Percentiles rank a stretch among this genome's conserved stretches.
phyloP scores from a whole-genome alignment of 2,113 vertebrate genomes.

The Laticauda laticaudata region DNA sequence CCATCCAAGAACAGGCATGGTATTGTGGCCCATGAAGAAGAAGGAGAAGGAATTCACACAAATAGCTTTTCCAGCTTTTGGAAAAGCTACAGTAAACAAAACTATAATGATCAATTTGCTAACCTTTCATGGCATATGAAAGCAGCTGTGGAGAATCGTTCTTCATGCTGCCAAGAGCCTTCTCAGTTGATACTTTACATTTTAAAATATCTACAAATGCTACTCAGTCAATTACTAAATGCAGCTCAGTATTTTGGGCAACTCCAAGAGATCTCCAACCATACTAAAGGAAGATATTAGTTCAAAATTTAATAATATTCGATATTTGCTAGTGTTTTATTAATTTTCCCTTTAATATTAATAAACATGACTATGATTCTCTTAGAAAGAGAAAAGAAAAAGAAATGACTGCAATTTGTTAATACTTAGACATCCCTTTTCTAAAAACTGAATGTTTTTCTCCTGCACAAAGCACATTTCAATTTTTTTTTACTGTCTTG shows the following conservation, averaged over 20 bases:
- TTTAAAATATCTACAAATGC: neutral
- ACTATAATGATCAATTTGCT: neutral
- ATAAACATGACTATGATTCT: neutral
- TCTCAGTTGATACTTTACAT: neutral
- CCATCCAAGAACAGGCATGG: neutral
- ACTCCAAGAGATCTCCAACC: neutral
- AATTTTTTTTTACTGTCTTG: conserved; percentile 4
- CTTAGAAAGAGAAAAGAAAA: neutral
- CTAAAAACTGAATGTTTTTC: neutral
- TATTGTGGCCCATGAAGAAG: neutral
- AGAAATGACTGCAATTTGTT: neutral
- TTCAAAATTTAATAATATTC: neutral
- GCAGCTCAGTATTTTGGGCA: neutral
- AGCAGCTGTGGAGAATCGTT: neutral
- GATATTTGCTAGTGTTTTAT: neutral
- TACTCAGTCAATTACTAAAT: neutral
- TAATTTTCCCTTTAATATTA: neutral
- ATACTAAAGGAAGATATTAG: neutral
- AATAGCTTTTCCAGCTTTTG: neutral
- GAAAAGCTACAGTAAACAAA: neutral
- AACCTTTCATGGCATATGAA: neutral
- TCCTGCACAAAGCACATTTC: neutral
- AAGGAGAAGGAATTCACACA: neutral
- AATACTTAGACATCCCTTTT: neutral
- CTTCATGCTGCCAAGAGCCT: neutral